Conservation (phyloP, 1,140 invertebrate genomes). For the Zaprionus taronus region DNA sequence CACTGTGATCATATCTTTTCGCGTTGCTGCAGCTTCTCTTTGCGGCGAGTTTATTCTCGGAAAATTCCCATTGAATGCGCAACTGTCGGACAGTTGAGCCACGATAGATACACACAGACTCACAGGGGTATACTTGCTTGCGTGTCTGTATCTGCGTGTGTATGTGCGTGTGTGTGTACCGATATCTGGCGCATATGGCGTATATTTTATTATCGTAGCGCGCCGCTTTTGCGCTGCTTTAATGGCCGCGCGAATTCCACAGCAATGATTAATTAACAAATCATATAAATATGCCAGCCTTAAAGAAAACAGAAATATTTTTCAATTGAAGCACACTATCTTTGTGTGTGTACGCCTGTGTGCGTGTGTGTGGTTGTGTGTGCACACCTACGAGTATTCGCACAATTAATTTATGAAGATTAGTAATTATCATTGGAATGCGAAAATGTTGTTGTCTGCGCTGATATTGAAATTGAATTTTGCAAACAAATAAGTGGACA, state of each 20-base stretch:
- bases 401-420: slow-evolving; percentile 80
- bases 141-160: background rate
- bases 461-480: slow-evolving; percentile 79
- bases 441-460: slow-evolving; percentile 72
- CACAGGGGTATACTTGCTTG: slow-evolving; percentile 4
- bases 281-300: slow-evolving; percentile 57
- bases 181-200: slow-evolving; percentile 65
- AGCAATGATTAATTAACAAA: slow-evolving; percentile 80
- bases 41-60: slow-evolving; percentile 45
- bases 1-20: slow-evolving; percentile 21
- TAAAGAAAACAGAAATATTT: slow-evolving; percentile 65
- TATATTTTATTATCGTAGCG: slow-evolving; percentile 69
- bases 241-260: slow-evolving; percentile 73
- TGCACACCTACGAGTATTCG: slow-evolving; percentile 41
- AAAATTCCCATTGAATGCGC: slow-evolving; percentile 49
- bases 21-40: slow-evolving; percentile 23
- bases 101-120: slow-evolving; percentile 24
- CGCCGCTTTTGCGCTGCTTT: slow-evolving; percentile 53
- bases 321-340: slow-evolving; percentile 64
- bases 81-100: slow-evolving; percentile 49
- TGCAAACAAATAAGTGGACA: slow-evolving; percentile 56
- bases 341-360: slow-evolving; percentile 4
- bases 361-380: slow-evolving; percentile 32
- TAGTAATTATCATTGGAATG: slow-evolving; percentile 81
- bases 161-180: background rate